Evolutionary conservation across 2,797 vertebrate species (phyloP), one percentile per base, ranked within the genome.

Genomic region (Geotrypetes seraphini): DNA sequence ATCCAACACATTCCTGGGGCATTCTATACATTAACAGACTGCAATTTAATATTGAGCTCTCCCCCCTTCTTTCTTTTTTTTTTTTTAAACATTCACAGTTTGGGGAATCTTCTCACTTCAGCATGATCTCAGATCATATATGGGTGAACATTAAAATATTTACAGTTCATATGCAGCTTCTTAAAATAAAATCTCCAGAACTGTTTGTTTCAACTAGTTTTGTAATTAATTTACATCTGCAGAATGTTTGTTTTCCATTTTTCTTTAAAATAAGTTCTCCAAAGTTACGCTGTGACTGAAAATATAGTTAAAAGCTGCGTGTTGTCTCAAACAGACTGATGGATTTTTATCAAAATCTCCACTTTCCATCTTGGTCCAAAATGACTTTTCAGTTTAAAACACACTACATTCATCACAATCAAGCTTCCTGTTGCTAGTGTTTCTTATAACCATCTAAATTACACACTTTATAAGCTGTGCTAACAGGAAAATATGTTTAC

Each of bases 141-240:
- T 43, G 68, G 76, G 68, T 67, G 72, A 76, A 73, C 73, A 73
- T 71, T 71, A 75, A 81, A 83, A 77, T 83, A 85, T 81, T 72
- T 83, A 82, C 82, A 84, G 50, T 73, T 72, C 61, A 40, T 25
- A 70, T 31, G 47, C 68, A 69, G 67, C 63, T 71, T 51, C 44
- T 25, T 63, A 47, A 53, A 63, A 66, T 60, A 47, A 71, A 75
- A 68, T 36, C 42, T 71, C 18, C 57, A 33, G 57, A 49, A 61
- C 65, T 51, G 62, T 66, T 61, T 63, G 64, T 72, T 71, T 60
- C 60, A 35, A 30, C 14, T 22, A 54, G 39, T 29, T 35, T 25
- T 10, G 20, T 39, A 8, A 34, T 48, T 61, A 16, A 39, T 37
- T 66, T 37, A 47, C 50, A 40, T 57, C 58, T 12, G 34, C 75